Conservation (phyloP, 2,888 invertebrate species). For the Periphyllus acericola region DNA sequence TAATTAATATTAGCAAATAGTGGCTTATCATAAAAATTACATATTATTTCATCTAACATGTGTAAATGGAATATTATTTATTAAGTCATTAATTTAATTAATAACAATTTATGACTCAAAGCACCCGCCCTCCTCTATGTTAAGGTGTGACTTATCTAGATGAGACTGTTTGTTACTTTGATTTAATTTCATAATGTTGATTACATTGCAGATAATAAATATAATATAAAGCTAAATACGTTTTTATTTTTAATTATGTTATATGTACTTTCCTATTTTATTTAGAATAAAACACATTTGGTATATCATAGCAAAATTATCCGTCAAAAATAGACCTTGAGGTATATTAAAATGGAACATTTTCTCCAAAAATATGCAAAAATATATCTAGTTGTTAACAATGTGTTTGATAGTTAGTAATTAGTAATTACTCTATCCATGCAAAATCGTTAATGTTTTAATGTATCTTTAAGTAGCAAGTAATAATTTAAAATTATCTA, state of each 20-base stretch:
- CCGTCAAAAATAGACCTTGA: too few relatives aligned
- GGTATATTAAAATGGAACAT: too few relatives aligned
- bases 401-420: too few relatives aligned
- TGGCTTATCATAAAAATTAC: background rate
- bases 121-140: background rate
- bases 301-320: background rate
- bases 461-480: too few relatives aligned
- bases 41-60: background rate
- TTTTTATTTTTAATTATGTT: background rate
- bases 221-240: background rate
- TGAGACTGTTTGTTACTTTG: background rate
- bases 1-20: background rate
- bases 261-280: background rate
- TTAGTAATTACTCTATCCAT: too few relatives aligned
- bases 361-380: too few relatives aligned
- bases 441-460: too few relatives aligned
- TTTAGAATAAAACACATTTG: background rate
- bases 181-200: conserved; percentile 17
- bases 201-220: background rate
- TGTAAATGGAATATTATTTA: background rate
- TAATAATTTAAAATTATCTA: too few relatives aligned
- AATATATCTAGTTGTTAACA: too few relatives aligned
- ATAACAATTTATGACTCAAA: background rate
- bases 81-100: background rate
- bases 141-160: background rate